Percentiles rank a stretch among this genome's conserved stretches.
Evolutionary conservation across 2,888 invertebrate genomes (phyloP).

Genomic region (Morpho achilles): DNA sequence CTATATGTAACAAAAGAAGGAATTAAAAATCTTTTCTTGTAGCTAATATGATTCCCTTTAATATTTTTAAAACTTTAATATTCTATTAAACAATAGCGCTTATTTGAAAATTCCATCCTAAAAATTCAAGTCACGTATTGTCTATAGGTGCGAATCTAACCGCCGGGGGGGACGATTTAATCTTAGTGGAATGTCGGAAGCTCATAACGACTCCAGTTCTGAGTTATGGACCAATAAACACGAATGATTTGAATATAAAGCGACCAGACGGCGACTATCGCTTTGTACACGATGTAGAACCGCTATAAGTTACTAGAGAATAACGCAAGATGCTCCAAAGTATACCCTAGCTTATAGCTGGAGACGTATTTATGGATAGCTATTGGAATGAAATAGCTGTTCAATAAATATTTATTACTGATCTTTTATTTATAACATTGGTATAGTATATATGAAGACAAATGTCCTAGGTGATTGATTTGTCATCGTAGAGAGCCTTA

Average conservation of each 20-base stretch:
- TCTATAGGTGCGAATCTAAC: constrained; percentile 23
- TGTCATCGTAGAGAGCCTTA: too few species aligned
- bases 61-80: background rate
- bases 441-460: too few species aligned
- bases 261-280: constrained; percentile 28
- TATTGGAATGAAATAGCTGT: constrained; percentile 13
- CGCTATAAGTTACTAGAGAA: constrained; percentile 9
- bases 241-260: constrained; percentile 53
- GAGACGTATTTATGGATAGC: constrained; percentile 15
- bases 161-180: constrained; percentile 50
- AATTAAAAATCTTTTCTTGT: too few species aligned
- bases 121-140: constrained; percentile 55
- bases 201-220: constrained; percentile 53
- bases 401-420: constrained; percentile 2
- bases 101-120: constrained; percentile 3
- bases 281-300: constrained; percentile 20
- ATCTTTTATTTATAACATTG: too few species aligned
- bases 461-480: too few species aligned
- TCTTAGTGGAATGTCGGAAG: constrained; percentile 61
- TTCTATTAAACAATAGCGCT: background rate
- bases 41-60: too few species aligned
- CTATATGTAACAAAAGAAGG: too few species aligned
- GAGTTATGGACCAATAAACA: constrained; percentile 70
- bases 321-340: constrained; percentile 15
- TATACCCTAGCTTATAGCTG: constrained; percentile 17